Base-by-base conservation (phyloP, 2,888 invertebrate genomes). In the Sclerodermus sp. region DNA sequence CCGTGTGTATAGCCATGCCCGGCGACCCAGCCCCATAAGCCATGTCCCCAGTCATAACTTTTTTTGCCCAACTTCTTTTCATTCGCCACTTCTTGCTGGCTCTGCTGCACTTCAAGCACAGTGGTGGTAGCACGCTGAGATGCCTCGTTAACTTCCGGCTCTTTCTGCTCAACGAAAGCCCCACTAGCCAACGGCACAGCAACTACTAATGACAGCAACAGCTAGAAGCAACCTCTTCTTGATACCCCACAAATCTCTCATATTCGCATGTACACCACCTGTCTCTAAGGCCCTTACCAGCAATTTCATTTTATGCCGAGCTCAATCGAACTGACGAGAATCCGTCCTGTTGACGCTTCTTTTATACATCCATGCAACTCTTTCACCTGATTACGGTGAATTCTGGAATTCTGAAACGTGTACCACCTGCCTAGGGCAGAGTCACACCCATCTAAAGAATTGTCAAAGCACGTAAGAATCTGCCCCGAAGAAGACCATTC, bases 211-310 rank as follows among this genome's bases (percentile, higher is more conserved):
- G 57, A 56, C 18, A 68, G 45, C 42, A 70, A 38, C 45, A 65
- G 47, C 70, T 69, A 51, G 32, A 60, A 68, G 14, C 40, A 47
- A 31, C 13, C 42, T 42, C 13, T 17, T 5, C 29, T 30, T 10
- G 30, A 30, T 30, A 30, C 6, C 8, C 37, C 9, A 14, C n/a
- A 37, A 14, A 8, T 14, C 6, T 8, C 15, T 13, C n/a, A 37
- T 9, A n/a, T n/a, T n/a, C n/a, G n/a, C n/a, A n/a, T n/a, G n/a
- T n/a, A n/a, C n/a, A n/a, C n/a, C n/a, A n/a, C n/a, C n/a, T n/a
- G n/a, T n/a, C n/a, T n/a, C n/a, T n/a, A n/a, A n/a, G n/a, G 8
- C 23, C 41, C 67, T 70, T 67, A 70, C 70, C 70, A 67, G 55
- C 45, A 66, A 57, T 60, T 66, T 71, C 71, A 70, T 70, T 49